A percentile compares a stretch with the other conserved stretches of the same genome.
Conservation (phyloP, 2,797 vertebrate species). For the Catostomus latipinnis region DNA sequence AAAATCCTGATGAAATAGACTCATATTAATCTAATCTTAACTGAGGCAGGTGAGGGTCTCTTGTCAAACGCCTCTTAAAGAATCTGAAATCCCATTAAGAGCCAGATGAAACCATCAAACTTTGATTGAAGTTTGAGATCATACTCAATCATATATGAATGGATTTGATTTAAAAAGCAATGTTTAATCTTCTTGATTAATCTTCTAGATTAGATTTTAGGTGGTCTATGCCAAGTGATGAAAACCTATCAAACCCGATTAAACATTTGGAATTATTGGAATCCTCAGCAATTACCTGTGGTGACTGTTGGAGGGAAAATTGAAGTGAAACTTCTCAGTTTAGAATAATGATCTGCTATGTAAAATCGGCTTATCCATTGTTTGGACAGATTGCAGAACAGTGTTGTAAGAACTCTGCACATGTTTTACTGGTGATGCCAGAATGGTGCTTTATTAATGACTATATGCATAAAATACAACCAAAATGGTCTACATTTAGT, state of each 20-base stretch:
- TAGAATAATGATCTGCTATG: constrained; percentile 64
- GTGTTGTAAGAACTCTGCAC: constrained; percentile 54
- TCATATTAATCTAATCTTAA: constrained; percentile 69
- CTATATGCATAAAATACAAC: constrained; percentile 13
- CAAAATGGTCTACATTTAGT: neutral
- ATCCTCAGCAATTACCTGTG: constrained; percentile 68
- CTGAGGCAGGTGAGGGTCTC: constrained; percentile 66
- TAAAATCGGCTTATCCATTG: constrained; percentile 68
- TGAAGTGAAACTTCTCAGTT: constrained; percentile 60
- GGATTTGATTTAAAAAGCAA: constrained; percentile 90
- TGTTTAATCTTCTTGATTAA: constrained; percentile 75
- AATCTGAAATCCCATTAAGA: constrained; percentile 76
- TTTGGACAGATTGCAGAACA: constrained; percentile 70
- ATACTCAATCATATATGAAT: constrained; percentile 85
- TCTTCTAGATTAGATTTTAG: constrained; percentile 81
- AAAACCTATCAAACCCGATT: constrained; percentile 79
- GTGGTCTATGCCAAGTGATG: constrained; percentile 75
- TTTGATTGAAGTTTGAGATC: constrained; percentile 86
- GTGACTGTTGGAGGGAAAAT: constrained; percentile 53
- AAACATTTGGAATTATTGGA: constrained; percentile 71
- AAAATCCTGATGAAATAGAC: constrained; percentile 68
- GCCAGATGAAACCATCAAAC: constrained; percentile 79
- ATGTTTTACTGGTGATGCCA: constrained; percentile 14
- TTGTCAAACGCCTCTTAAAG: constrained; percentile 69
- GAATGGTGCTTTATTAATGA: constrained; percentile 19